These are phyloP conservation scores for Gallirallus australis DNA, from an alignment of 2,797 vertebrate species.

Conservation along the genomic window DNA sequence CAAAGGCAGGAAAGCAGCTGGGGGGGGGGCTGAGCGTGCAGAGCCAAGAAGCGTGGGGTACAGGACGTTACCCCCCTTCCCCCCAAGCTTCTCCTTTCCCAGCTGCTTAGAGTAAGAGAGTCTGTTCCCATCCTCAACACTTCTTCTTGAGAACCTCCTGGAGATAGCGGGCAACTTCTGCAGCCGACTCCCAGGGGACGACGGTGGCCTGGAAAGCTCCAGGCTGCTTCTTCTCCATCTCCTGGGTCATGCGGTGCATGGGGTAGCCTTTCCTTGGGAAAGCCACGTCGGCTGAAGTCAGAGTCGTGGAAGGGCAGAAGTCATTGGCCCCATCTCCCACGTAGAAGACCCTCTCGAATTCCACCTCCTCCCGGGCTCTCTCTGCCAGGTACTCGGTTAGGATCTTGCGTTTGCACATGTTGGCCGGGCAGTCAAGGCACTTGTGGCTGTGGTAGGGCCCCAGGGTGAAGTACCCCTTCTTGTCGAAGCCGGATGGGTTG, in stretches of 20 bases:
- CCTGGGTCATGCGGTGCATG: conserved; percentile 91
- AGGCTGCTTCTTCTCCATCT: conserved; percentile 86
- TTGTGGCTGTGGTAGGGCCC: conserved; percentile 92
- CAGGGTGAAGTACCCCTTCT: conserved; percentile 86
- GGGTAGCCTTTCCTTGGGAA: conserved; percentile 91
- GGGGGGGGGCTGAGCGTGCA: not conserved
- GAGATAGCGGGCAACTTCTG: conserved; percentile 86
- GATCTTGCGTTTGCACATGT: conserved; percentile 95
- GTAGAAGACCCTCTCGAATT: conserved; percentile 90
- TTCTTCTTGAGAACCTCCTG: conserved; percentile 82
- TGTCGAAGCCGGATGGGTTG: conserved; percentile 90
- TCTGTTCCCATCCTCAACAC: conserved; percentile 37
- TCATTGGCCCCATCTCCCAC: conserved; percentile 96
- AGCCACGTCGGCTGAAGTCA: conserved; percentile 85
- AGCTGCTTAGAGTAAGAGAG: not conserved
- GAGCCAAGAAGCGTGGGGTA: not conserved
- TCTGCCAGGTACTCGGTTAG: conserved; percentile 88
- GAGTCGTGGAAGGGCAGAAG: conserved; percentile 88
- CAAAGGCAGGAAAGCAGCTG: not conserved
- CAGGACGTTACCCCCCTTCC: not conserved
- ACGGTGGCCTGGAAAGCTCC: conserved; percentile 87
- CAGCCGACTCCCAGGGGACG: conserved; percentile 89
- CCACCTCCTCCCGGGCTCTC: conserved; percentile 84
- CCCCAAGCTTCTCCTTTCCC: not conserved
- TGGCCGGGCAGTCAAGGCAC: conserved; percentile 89